Evolutionary conservation across 2,888 invertebrate genomes (phyloP).

Genomic region (Sericinus montela): DNA sequence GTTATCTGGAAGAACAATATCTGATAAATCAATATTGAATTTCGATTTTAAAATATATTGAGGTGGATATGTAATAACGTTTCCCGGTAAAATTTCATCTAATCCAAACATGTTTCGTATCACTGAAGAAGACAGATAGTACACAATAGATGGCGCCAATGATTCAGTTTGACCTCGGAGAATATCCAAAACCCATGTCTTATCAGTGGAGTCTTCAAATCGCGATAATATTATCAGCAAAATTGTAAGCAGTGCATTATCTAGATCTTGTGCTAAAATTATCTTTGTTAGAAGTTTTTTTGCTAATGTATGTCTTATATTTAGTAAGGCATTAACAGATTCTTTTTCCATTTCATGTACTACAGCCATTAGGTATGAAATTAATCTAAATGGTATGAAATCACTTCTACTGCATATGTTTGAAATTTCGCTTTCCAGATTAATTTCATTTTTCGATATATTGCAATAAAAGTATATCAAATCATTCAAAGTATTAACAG

Average conservation of each 20-base stretch:
- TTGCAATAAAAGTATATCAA: conserved; percentile 48
- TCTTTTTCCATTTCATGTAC: conserved; percentile 27
- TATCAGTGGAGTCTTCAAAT: conserved; percentile 36
- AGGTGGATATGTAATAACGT: conserved; percentile 52
- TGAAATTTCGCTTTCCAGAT: conserved; percentile 23
- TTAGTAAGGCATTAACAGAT: conserved; percentile 28
- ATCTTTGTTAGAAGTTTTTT: conserved; percentile 54
- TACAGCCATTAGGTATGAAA: conserved; percentile 34
- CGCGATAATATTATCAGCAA: conserved; percentile 47
- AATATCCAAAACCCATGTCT: conserved; percentile 47
- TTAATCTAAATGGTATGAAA: conserved; percentile 53
- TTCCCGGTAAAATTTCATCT: conserved; percentile 44
- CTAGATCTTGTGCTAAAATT: conserved; percentile 51
- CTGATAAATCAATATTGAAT: conserved; percentile 64
- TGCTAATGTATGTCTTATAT: conserved; percentile 35
- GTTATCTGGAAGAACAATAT: conserved; percentile 61
- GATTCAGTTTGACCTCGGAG: conserved; percentile 55
- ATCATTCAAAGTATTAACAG: conserved; percentile 53
- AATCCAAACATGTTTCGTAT: conserved; percentile 51
- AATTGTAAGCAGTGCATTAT: conserved; percentile 54
- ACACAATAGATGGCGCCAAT: conserved; percentile 42
- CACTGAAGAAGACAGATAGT: conserved; percentile 46
- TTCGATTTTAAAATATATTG: conserved; percentile 61
- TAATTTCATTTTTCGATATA: conserved; percentile 23
- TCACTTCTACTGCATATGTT: conserved; percentile 44